Evolutionary conservation across 1,140 invertebrate species (phyloP), one percentile per base, ranked within the genome.

Genomic region (Conus ventricosus): DNA sequence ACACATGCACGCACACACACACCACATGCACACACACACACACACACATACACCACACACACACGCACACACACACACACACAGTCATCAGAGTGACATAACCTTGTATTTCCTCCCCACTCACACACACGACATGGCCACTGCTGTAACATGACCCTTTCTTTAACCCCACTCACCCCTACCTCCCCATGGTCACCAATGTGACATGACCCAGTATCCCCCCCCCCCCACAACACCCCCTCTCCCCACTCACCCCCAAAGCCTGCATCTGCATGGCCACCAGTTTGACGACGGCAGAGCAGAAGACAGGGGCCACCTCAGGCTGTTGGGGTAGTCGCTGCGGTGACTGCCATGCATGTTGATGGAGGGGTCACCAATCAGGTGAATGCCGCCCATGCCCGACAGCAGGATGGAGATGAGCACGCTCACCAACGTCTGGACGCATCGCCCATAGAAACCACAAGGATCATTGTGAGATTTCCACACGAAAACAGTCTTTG

Each of bases 211-310:
- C 39, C 39, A 3, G 39, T 39, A 39, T 39, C 39, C 39, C 60
- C 60, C 60, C 60, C 60, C 11, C 60, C 4, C 67, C 67, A 4
- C 67, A 25, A 75, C 13, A 20, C n/a, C n/a, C n/a, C 67, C 67
- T 20, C 17, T 71, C n/a, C 23, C 23, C 67, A 83, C 81, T 83
- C 96, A 97, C 97, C 93, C n/a, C 97, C 71, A 98, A 96, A 91
- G 98, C 98, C 89, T 98, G 97, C 92, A 99, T 98, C 95, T 99
- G 98, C 89, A 99, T 96, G 3, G 98, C 98, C 85, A 99, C 97
- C 51, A 99, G 96, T 89, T 98, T 96, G 39, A 99, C 97, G 10
- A 99, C 98, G 57, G 98, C 98, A n/a, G 98, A 99, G 94, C 98
- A 99, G 95, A 99, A 99, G 93, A 98, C 97, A 55, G 98, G 98